Base-by-base conservation (phyloP, 2,888 invertebrate species). In the Poecilobothrus nobilitatus region DNA sequence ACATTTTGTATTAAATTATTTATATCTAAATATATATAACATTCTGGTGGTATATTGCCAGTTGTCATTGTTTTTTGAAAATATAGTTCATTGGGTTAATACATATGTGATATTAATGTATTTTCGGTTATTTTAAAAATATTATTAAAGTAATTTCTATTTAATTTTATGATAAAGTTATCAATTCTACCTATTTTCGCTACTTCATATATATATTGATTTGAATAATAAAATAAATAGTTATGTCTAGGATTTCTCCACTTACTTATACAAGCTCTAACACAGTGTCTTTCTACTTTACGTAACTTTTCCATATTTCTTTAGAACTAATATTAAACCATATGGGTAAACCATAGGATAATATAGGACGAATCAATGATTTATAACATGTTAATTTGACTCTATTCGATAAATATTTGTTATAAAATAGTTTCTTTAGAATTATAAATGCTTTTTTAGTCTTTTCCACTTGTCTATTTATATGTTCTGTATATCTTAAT, bases 251-350 rank as follows among this genome's bases (percentile, higher is more conserved):
- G 63, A 7, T 63, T 27, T 63, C 63, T 63, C 18, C n/a, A 64
- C 44, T 34, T 69, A 63, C 15, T 69, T 22, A 67, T 37, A 27
- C 22, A 63, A 15, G 37, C 44, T 34, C 61, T 53, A 2, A 65
- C 18, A 20, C 68, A 68, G 18, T n/a, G n/a, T n/a, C n/a, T n/a
- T n/a, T n/a, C n/a, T n/a, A n/a, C n/a, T 44, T 63, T n/a, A 37
- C 66, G 63, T 20, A 68, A 21, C 62, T 63, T 68, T 66, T 68
- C 68, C 68, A 68, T 66, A 15, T n/a, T 33, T 4, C 3, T 20
- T 61, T n/a, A n/a, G 21, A 21, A 22, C 64, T 65, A 18, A 68
- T 65, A 34, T 68, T 68, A 21, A 64, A 68, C 67, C 67, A 68
- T 9, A 68, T 53, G 10, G 67, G 67, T 21, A 37, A 64, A 4